Evolutionary conservation across 2,888 invertebrate species (phyloP).

Genomic region (Caenorhabditis sinica): DNA sequence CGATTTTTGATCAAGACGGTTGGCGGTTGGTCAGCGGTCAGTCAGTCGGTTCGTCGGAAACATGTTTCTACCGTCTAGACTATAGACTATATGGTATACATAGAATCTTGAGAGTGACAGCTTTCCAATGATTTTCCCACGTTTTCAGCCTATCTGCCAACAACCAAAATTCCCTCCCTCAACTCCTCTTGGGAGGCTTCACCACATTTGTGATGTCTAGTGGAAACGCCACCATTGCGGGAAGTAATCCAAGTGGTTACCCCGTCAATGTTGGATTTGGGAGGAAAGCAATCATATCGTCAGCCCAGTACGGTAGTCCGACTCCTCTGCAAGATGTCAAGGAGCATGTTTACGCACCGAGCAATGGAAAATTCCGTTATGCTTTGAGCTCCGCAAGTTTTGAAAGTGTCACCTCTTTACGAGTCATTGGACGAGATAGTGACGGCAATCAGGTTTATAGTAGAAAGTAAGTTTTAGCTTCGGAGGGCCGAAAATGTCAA

Average conservation of each 20-base stretch:
- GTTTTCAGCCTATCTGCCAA: not conserved
- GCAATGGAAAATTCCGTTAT: not conserved
- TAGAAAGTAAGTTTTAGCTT: not conserved
- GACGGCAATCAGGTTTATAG: not conserved
- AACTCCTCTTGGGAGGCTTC: not conserved
- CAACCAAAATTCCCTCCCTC: not conserved
- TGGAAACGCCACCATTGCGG: not conserved
- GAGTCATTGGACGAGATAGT: not conserved
- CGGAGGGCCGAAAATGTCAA: no score
- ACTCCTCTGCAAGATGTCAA: not conserved
- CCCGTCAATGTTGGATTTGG: not conserved
- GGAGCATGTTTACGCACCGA: not conserved
- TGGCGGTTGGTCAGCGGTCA: no score
- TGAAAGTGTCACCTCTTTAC: not conserved
- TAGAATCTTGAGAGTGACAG: no score
- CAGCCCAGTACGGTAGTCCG: not conserved
- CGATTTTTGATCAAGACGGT: no score
- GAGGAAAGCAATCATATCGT: not conserved
- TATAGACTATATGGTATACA: no score
- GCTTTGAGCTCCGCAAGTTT: not conserved
- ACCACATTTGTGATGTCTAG: not conserved
- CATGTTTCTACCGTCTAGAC: no score
- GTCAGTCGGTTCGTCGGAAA: no score
- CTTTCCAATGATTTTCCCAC: no score
- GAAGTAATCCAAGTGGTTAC: no score